Conservation (phyloP, 2,888 invertebrate genomes). For the Torymus texanus region DNA sequence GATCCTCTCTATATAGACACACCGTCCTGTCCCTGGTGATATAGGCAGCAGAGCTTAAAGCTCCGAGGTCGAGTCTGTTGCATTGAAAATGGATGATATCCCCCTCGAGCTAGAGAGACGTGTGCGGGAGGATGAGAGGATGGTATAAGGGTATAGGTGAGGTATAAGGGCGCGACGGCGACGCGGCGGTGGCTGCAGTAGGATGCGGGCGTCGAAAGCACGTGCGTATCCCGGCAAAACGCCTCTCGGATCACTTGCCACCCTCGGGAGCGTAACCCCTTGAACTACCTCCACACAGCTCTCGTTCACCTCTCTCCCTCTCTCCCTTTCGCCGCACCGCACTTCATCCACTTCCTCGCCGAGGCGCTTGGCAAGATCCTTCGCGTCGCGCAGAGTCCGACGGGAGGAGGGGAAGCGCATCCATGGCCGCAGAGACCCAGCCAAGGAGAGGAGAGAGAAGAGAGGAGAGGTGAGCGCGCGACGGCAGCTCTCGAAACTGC, state of each 20-base stretch:
- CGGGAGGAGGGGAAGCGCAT: neutral
- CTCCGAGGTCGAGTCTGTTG: slow-evolving; percentile 24
- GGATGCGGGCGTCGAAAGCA: slow-evolving; percentile 40
- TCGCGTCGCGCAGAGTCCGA: neutral
- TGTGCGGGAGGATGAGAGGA: neutral
- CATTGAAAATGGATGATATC: slow-evolving; percentile 51
- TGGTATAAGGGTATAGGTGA: neutral
- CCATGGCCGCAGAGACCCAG: slow-evolving; percentile 1
- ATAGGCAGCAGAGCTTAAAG: neutral
- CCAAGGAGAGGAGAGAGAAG: neutral
- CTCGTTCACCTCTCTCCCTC: neutral
- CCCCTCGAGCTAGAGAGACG: neutral
- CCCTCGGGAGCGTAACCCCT: slow-evolving; percentile 49
- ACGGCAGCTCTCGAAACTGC: slow-evolving; percentile 62
- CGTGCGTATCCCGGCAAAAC: slow-evolving; percentile 46
- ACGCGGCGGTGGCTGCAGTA: neutral
- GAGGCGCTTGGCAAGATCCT: slow-evolving; percentile 47
- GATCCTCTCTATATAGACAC: too few species aligned
- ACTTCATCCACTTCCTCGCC: slow-evolving; percentile 37
- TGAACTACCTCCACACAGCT: slow-evolving; percentile 14
- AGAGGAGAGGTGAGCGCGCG: slow-evolving; percentile 26
- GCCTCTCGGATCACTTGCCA: slow-evolving; percentile 43
- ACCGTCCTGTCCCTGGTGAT: too few species aligned
- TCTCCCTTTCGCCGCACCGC: slow-evolving; percentile 11
- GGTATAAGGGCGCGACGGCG: neutral